Evolutionary conservation across 2,888 invertebrate genomes (phyloP).

Genomic region (Phanerotoma sp.): DNA sequence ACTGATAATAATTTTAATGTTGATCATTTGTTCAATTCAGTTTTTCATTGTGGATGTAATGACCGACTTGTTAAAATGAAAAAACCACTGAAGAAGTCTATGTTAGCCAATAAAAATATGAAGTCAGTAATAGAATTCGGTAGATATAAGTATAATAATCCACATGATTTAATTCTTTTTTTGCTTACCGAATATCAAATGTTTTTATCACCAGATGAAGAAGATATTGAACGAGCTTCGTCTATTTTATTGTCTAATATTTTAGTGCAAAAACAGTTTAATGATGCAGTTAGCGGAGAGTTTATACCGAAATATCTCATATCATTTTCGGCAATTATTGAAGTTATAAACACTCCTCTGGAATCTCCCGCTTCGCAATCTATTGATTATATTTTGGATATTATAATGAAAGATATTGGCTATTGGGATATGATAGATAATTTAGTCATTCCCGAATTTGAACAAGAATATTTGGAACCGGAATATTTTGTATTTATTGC

Average conservation of each 20-base stretch:
- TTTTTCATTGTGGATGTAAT: constrained; percentile 24
- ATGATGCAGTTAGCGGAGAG: too few relatives aligned
- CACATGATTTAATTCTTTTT: constrained; percentile 32
- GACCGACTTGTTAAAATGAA: constrained; percentile 24
- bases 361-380: background rate
- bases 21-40: constrained; percentile 23
- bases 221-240: constrained; percentile 14
- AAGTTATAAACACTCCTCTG: constrained; percentile 20
- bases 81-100: constrained; percentile 22
- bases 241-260: constrained; percentile 28
- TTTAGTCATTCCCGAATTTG: background rate
- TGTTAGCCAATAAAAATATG: background rate
- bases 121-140: constrained; percentile 27
- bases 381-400: constrained; percentile 2
- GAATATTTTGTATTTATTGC: background rate
- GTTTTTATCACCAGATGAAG: constrained; percentile 9
- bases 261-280: constrained; percentile 21
- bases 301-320: too few relatives aligned
- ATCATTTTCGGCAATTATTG: constrained; percentile 29
- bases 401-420: constrained; percentile 18
- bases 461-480: constrained; percentile 6
- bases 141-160: constrained; percentile 25
- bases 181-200: constrained; percentile 28
- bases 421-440: constrained; percentile 2
- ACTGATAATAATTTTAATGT: constrained; percentile 22